These are phyloP conservation scores for Cylas formicarius DNA, from an alignment of 1,140 invertebrate genomes.

Conservation along the genomic window DNA sequence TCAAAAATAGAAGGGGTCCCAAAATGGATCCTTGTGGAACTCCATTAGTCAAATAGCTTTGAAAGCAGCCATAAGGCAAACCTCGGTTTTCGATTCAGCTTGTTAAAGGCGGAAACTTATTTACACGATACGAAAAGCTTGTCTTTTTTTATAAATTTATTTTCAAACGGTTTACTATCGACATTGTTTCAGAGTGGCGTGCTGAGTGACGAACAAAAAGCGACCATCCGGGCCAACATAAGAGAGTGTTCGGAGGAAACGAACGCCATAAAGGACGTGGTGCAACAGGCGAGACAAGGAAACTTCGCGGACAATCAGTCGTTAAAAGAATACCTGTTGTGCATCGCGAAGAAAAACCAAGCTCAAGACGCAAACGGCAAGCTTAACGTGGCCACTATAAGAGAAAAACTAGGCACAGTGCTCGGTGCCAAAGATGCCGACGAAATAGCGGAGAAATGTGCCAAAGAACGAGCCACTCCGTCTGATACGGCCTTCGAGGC, in stretches of 20 bases:
- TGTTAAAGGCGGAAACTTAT: too few relatives aligned
- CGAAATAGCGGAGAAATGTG: constrained; percentile 11
- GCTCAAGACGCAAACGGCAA: constrained; percentile 38
- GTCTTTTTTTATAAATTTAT: too few relatives aligned
- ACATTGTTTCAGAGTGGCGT: too few relatives aligned
- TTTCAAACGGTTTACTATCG: too few relatives aligned
- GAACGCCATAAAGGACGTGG: constrained; percentile 35
- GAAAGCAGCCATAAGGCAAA: too few relatives aligned
- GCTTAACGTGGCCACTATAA: constrained; percentile 38
- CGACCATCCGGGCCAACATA: too few relatives aligned
- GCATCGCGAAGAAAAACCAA: constrained; percentile 42
- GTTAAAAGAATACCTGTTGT: constrained; percentile 38
- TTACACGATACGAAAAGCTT: too few relatives aligned
- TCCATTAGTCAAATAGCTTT: too few relatives aligned
- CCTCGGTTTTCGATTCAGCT: too few relatives aligned
- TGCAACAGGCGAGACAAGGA: constrained; percentile 41
- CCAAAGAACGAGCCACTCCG: not conserved
- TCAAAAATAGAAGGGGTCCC: too few relatives aligned
- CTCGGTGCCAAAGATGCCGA: constrained; percentile 34
- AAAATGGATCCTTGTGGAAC: too few relatives aligned
- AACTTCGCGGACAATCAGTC: constrained; percentile 39
- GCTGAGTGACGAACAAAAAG: too few relatives aligned
- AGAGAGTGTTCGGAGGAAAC: constrained; percentile 42
- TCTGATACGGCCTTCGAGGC: constrained; percentile 7
- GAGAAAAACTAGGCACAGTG: constrained; percentile 39